Conservation (phyloP, 2,888 invertebrate species). For the Parasteatoda lunata region DNA sequence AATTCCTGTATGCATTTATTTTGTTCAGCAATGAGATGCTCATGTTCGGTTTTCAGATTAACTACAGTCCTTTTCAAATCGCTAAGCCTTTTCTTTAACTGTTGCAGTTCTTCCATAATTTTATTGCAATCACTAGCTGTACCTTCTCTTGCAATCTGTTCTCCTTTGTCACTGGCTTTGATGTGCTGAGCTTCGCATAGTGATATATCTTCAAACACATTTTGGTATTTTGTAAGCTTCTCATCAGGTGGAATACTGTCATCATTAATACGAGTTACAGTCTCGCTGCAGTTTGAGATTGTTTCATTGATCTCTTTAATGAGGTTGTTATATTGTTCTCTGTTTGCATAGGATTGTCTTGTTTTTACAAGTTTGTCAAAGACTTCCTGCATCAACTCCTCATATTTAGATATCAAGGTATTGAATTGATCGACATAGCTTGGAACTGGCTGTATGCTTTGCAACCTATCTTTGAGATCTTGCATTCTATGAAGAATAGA, state of each 20-base stretch:
- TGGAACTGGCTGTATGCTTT: slow-evolving; percentile 79
- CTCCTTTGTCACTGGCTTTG: slow-evolving; percentile 91
- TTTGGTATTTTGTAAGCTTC: slow-evolving; percentile 90
- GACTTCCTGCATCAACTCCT: slow-evolving; percentile 87
- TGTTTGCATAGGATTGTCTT: slow-evolving; percentile 83
- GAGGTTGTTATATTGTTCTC: slow-evolving; percentile 91
- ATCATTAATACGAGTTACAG: slow-evolving; percentile 88
- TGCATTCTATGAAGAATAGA: slow-evolving; percentile 72
- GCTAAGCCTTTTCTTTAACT: slow-evolving; percentile 87
- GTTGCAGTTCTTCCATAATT: slow-evolving; percentile 89
- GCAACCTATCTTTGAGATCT: slow-evolving; percentile 73
- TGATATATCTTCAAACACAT: slow-evolving; percentile 88
- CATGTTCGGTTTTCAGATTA: slow-evolving; percentile 89
- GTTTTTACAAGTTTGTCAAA: slow-evolving; percentile 82
- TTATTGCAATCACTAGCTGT: slow-evolving; percentile 89
- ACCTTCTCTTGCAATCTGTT: slow-evolving; percentile 92
- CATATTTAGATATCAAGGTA: slow-evolving; percentile 86
- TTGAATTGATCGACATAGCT: slow-evolving; percentile 81
- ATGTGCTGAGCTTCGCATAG: slow-evolving; percentile 91
- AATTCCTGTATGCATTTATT: slow-evolving; percentile 85
- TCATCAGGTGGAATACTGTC: slow-evolving; percentile 87
- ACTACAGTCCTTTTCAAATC: slow-evolving; percentile 87
- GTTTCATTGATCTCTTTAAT: slow-evolving; percentile 91
- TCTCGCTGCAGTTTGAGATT: slow-evolving; percentile 88
- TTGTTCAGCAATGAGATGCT: slow-evolving; percentile 90